Evolutionary conservation across 92 coral and sea anemone genomes (phyloP), one percentile per base, ranked within the genome.

Genomic region (Zoanthus sociatus): DNA sequence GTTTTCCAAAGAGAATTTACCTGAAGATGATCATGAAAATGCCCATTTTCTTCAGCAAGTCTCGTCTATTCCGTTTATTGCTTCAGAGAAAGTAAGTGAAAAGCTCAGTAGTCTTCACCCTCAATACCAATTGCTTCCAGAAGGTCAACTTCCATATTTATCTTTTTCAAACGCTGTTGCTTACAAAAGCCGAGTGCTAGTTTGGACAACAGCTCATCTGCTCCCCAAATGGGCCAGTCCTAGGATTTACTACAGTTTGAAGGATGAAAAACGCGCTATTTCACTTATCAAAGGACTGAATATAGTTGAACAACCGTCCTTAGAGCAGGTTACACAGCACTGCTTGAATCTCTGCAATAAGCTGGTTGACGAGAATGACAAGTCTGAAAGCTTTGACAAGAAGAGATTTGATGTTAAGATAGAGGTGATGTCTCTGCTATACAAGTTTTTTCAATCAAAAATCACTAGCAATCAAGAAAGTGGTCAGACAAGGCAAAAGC

Each of bases 151-250:
- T 73, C 87, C 90, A 0, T 94, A 76, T 56, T 71, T 91, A 71
- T 78, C 91, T 0, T 94, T 92, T 78, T 54, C 69, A 37, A 88
- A 81, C 50, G 76, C 94, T 33, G 92, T 94, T 37, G 78, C 76
- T 9, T 32, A 56, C 6, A 16, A 82, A 31, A 56, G 78, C 20
- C 12, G 47, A 12, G 51, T 51, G 33, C 83, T 87, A 20, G 86
- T 86, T 73, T 94, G 98, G 98, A 94, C 98, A 17, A 81, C 79
- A 72, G 93, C 94, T 56, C 72, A 68, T 73, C 68, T 94, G 17
- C 93, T 94, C 79, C 93, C 98, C 12, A 9, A 1, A 5, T 87
- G 90, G 88, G 94, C 94, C 33, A 31, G 81, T 75, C 89, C 94
- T 32, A 37, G 79, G 20, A 44, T 21, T 10, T 16, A 14, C 0